A percentile compares a stretch with the other conserved stretches of the same genome.
phyloP scores from a whole-genome alignment of 2,797 vertebrate genomes.

The Onychomys torridus region DNA sequence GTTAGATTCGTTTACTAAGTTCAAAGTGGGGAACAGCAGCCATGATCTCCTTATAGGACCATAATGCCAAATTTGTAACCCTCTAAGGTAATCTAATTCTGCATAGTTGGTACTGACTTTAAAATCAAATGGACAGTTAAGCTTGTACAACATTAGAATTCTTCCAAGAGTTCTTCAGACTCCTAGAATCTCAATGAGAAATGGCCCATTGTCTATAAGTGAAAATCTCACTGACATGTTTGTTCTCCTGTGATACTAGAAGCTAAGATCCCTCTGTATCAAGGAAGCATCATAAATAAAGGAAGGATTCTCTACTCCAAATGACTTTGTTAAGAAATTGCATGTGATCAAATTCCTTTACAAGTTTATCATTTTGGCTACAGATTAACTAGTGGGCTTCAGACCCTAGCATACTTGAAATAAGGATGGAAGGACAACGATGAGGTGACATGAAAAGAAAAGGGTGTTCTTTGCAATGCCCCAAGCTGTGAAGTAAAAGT shows the following conservation, averaged over 20 bases:
- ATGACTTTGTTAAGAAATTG: not conserved
- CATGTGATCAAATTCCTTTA: not conserved
- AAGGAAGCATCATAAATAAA: not conserved
- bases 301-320: not conserved
- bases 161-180: not conserved
- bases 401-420: constrained; percentile 14
- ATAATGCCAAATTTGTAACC: not conserved
- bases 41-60: not conserved
- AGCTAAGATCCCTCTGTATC: not conserved
- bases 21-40: not conserved
- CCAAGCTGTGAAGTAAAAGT: not conserved
- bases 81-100: not conserved
- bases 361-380: not conserved
- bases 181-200: not conserved
- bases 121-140: not conserved
- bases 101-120: not conserved
- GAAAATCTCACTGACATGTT: not conserved
- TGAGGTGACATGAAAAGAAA: not conserved
- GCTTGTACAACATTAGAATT: constrained; percentile 3
- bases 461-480: not conserved
- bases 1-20: not conserved
- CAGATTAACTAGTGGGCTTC: not conserved
- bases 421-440: not conserved
- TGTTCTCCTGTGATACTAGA: not conserved
- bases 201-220: not conserved